Base-by-base conservation (phyloP, 2,888 invertebrate species). In the Smittia aterrima region DNA sequence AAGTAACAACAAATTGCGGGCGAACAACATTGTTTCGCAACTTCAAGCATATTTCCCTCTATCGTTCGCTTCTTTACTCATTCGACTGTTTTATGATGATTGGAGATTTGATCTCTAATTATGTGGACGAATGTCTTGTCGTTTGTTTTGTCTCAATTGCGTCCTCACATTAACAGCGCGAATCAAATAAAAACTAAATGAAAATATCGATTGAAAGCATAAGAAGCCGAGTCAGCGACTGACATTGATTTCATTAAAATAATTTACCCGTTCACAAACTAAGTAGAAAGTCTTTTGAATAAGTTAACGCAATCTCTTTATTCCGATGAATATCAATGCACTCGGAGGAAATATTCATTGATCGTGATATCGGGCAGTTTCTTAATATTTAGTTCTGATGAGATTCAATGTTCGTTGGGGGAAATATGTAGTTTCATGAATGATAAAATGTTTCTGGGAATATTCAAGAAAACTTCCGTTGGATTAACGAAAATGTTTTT, bases 211-310 rank as follows among this genome's bases (percentile, higher is more conserved):
- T 64, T 64, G 27, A 3, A 64, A 13, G 20, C 64, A 22, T 16
- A 27, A 64, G 27, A 9, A 32, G 32, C 32, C 3, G 58, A 18
- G 58, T 47, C 32, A 32, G 32, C 32, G 32, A 32, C 32, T 47
- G 47, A 11, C 58, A 58, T 58, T n/a, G 4, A 27, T 6, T 27
- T 64, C 64, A 64, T 64, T 64, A 27, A 25, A 40, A 53, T 53
- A 70, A 53, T 70, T 70, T 27, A 27, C 70, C 27, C 41, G 16
- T 70, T 24, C 22, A n/a, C 20, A 18, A 70, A 54, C 70, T 16
- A 58, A 72, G n/a, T n/a, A 72, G 53, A 38, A 54, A 72, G 58
- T 62, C 58, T 54, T 72, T 58, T 54, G 72, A 72, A 72, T 72
- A 72, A 72, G 53, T 72, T 72, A 72, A 58, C n/a, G 22, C 32